A percentile compares a stretch with the other conserved stretches of the same genome.
Evolutionary conservation across 2,113 vertebrate species (phyloP).

Genomic region (Gorsachius goisagi): DNA sequence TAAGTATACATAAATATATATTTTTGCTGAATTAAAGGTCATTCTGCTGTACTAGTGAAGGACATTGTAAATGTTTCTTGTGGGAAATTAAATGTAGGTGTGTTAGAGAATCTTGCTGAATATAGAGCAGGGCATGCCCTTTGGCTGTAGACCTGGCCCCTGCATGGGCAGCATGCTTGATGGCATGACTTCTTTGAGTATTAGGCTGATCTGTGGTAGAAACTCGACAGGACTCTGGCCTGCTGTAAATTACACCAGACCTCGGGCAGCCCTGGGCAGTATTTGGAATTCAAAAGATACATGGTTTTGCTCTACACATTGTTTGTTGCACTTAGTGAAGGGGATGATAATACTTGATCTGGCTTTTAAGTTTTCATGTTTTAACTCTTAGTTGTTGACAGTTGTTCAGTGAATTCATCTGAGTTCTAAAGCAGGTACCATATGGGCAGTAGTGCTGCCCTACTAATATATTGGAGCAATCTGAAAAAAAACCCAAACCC

Average conservation of each 20-base stretch:
- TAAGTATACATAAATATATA: background rate
- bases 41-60: background rate
- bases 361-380: background rate
- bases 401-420: background rate
- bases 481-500: too few relatives aligned
- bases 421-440: background rate
- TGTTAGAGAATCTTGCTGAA: background rate
- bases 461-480: background rate
- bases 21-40: constrained; percentile 16
- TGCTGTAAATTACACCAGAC: background rate
- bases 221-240: background rate
- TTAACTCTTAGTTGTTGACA: background rate
- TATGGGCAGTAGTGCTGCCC: background rate
- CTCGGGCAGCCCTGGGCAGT: background rate
- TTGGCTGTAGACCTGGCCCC: background rate
- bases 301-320: background rate
- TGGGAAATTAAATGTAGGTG: background rate
- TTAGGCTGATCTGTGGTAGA: background rate
- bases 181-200: background rate
- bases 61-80: background rate
- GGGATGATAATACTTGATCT: background rate
- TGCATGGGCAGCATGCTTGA: background rate
- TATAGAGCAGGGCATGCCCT: background rate
- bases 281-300: background rate
- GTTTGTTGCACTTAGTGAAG: background rate